Percentiles rank a stretch among this genome's conserved stretches.
These are phyloP conservation scores for Drosophila bocqueti DNA, from an alignment of 1,140 invertebrate species.

Conservation along the genomic window DNA sequence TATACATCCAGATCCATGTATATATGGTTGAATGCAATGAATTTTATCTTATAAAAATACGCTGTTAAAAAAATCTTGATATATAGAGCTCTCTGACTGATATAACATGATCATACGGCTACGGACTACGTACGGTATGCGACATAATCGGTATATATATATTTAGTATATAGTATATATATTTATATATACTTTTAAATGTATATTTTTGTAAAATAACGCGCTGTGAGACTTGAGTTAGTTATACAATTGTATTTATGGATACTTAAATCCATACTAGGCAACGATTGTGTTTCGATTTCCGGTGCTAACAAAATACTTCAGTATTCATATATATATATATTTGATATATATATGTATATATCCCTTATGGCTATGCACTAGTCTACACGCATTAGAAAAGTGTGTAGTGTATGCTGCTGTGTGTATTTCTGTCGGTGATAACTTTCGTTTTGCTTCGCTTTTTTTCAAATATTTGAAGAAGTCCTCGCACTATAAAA, in stretches of 20 bases:
- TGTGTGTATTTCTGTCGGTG: conserved; percentile 49
- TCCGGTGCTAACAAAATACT: conserved; percentile 79
- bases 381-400: conserved; percentile 47
- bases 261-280: conserved; percentile 67
- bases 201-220: conserved; percentile 46
- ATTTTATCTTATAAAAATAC: conserved; percentile 60
- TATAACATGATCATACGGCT: conserved; percentile 70
- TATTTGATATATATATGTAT: conserved; percentile 19
- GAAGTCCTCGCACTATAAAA: conserved; percentile 80
- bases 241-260: conserved; percentile 72
- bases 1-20: conserved; percentile 18
- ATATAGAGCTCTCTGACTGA: conserved; percentile 78
- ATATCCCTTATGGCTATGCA: conserved; percentile 13
- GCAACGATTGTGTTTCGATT: conserved; percentile 78
- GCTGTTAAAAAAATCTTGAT: conserved; percentile 51
- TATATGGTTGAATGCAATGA: conserved; percentile 19
- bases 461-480: conserved; percentile 12
- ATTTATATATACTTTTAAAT: background rate
- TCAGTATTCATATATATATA: conserved; percentile 42
- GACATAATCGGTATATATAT: conserved; percentile 47
- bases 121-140: conserved; percentile 40
- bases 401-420: conserved; percentile 28
- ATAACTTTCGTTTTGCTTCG: conserved; percentile 55
- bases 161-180: background rate
- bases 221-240: conserved; percentile 77